These are phyloP conservation scores for Spisula subtruncata DNA, from an alignment of 2,888 invertebrate genomes.

Conservation along the genomic window DNA sequence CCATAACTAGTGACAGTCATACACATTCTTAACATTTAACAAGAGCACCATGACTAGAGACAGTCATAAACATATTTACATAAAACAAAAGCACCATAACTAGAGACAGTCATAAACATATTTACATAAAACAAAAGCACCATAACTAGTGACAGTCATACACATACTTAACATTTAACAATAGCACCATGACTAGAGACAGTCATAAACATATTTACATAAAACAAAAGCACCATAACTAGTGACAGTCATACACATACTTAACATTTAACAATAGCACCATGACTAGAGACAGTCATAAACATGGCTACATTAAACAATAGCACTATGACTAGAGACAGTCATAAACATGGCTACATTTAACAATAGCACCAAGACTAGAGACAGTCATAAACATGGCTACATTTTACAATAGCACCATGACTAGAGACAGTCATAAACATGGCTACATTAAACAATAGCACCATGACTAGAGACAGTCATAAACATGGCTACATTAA, in stretches of 20 bases:
- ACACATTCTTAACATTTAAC: not conserved
- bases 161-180: not conserved
- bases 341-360: not conserved
- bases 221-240: not conserved
- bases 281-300: not conserved
- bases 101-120: not conserved
- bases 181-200: not conserved
- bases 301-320: not conserved
- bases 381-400: not conserved
- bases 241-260: not conserved
- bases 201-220: not conserved
- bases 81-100: not conserved
- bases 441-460: not conserved
- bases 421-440: not conserved
- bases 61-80: not conserved
- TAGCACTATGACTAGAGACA: not conserved
- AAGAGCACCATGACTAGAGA: not conserved
- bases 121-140: not conserved
- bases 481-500: not conserved
- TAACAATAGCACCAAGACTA: not conserved
- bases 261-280: not conserved
- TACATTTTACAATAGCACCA: not conserved
- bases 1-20: slow-evolving; percentile 2
- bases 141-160: not conserved
- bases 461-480: not conserved